Conservation (phyloP, 1,140 invertebrate genomes). For the Drosophila truncata region DNA sequence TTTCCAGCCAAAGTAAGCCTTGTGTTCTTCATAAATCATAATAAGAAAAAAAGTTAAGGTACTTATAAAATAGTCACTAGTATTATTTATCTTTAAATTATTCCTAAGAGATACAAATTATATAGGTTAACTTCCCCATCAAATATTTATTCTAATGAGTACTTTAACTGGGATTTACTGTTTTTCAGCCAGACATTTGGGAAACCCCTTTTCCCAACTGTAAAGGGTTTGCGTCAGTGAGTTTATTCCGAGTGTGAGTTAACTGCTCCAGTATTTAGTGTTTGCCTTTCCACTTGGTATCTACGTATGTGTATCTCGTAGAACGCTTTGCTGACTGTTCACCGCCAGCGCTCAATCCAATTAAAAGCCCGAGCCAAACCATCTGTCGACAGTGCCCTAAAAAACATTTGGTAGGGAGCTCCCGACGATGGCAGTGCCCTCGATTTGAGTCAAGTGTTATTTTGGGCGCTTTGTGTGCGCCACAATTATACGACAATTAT, state of each 20-base stretch:
- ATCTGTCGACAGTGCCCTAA: constrained; percentile 47
- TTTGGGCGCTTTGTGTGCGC: constrained; percentile 41
- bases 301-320: constrained; percentile 18
- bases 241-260: constrained; percentile 9
- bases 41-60: background rate
- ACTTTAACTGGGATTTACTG: background rate
- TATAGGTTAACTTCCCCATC: background rate
- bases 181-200: background rate
- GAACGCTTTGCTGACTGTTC: constrained; percentile 40
- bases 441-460: constrained; percentile 74
- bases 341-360: constrained; percentile 53
- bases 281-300: constrained; percentile 48
- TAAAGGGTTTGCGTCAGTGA: constrained; percentile 19
- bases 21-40: constrained; percentile 9
- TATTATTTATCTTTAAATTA: background rate
- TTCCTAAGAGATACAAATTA: background rate
- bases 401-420: constrained; percentile 14
- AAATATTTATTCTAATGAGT: background rate
- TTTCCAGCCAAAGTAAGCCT: background rate
- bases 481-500: constrained; percentile 74
- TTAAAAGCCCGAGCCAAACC: constrained; percentile 50
- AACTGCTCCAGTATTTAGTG: constrained; percentile 29
- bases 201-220: constrained; percentile 1
- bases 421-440: constrained; percentile 34
- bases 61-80: background rate